phyloP scores from a whole-genome alignment of 2,888 invertebrate genomes.

The Agrochola circellaris region DNA sequence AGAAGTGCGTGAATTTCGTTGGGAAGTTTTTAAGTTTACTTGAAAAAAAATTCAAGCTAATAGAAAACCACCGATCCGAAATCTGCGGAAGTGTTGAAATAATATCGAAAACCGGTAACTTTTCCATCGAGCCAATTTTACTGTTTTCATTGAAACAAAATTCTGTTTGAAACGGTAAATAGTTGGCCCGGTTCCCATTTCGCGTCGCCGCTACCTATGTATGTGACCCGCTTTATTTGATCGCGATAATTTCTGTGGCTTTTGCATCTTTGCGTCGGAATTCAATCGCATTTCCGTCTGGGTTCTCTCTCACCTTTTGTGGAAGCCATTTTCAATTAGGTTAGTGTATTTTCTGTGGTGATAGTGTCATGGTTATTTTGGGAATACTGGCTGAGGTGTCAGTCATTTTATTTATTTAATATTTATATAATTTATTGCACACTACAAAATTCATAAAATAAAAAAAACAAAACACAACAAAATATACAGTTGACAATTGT shows the following conservation, averaged over 20 bases:
- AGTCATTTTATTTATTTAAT: neutral
- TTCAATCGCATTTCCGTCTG: conserved; percentile 39
- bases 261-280: conserved; percentile 40
- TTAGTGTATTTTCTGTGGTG: conserved; percentile 9
- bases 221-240: conserved; percentile 55
- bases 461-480: no score
- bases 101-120: conserved; percentile 40
- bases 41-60: neutral
- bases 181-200: conserved; percentile 62
- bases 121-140: conserved; percentile 50
- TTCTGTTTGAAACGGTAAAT: conserved; percentile 63
- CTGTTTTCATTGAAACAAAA: conserved; percentile 62
- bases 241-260: conserved; percentile 49
- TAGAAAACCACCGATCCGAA: neutral
- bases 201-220: conserved; percentile 36
- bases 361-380: neutral
- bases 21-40: neutral
- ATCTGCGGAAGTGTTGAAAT: conserved; percentile 32
- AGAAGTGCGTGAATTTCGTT: neutral
- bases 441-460: no score
- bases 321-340: conserved; percentile 14
- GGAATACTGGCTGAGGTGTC: neutral
- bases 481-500: no score
- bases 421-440: no score
- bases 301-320: conserved; percentile 17